A percentile compares a stretch with the other conserved stretches of the same genome.
phyloP scores from a whole-genome alignment of 2,113 vertebrate genomes.

The Leucoraja erinaceus region DNA sequence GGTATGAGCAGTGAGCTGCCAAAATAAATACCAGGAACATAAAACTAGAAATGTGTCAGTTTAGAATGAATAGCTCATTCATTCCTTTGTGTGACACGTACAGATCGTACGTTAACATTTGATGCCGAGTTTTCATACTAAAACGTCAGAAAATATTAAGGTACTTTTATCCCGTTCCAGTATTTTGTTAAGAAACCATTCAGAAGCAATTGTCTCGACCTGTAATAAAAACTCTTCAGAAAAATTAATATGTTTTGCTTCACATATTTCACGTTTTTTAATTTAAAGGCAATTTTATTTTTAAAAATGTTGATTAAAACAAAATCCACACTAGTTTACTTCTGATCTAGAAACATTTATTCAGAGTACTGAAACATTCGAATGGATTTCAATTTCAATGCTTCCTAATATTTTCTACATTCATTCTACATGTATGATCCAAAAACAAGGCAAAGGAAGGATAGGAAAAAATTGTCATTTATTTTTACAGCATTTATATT shows the following conservation, averaged over 20 bases:
- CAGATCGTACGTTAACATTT: not conserved
- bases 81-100: constrained; percentile 17
- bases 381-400: not conserved
- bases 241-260: not conserved
- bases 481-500: not conserved
- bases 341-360: not conserved
- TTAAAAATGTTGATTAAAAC: not conserved
- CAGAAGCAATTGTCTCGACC: constrained; percentile 9
- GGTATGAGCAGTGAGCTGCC: constrained; percentile 11
- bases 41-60: constrained; percentile 36
- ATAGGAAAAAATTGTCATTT: not conserved
- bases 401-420: not conserved
- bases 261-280: not conserved
- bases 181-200: not conserved
- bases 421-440: not conserved
- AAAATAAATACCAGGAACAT: constrained; percentile 33
- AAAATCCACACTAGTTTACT: not conserved
- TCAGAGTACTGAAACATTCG: not conserved
- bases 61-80: constrained; percentile 34
- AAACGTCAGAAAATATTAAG: not conserved
- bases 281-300: not conserved
- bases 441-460: not conserved
- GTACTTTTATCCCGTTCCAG: not conserved
- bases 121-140: not conserved
- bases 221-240: not conserved